A percentile compares a stretch with the other conserved stretches of the same genome.
Conservation (phyloP, 2,888 invertebrate species). For the Hirtodrosophila confusa region DNA sequence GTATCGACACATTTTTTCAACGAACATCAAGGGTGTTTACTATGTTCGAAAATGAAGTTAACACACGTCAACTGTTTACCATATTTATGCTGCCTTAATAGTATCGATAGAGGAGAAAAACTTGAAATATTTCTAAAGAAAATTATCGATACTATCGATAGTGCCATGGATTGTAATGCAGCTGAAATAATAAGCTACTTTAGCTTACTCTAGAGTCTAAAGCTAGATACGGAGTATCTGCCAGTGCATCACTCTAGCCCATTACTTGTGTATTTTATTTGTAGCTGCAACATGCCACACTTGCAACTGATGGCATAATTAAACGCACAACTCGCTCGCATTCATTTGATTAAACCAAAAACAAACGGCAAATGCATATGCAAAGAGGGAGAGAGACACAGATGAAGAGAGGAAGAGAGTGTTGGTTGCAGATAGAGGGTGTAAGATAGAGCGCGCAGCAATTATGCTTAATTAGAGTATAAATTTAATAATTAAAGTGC, state of each 20-base stretch:
- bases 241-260: neutral
- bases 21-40: too few species aligned
- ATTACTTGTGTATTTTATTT: slow-evolving; percentile 13
- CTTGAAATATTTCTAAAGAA: too few species aligned
- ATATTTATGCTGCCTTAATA: too few species aligned
- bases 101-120: too few species aligned
- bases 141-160: too few species aligned
- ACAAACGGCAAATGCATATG: slow-evolving; percentile 1
- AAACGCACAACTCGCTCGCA: slow-evolving; percentile 16
- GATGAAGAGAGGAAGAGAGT: neutral
- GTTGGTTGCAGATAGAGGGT: neutral
- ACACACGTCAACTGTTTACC: too few species aligned
- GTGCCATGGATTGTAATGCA: too few species aligned
- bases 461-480: slow-evolving; percentile 63
- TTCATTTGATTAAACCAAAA: slow-evolving; percentile 59
- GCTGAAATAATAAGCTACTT: neutral
- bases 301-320: slow-evolving; percentile 57
- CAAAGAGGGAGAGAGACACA: neutral
- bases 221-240: slow-evolving; percentile 13
- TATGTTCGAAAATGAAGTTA: too few species aligned
- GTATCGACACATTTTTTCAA: too few species aligned
- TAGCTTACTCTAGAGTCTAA: too few species aligned
- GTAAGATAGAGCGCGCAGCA: slow-evolving; percentile 5
- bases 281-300: slow-evolving; percentile 33
- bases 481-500: slow-evolving; percentile 63